These are phyloP conservation scores for Varanus salvator DNA, from an alignment of 2,113 vertebrate genomes.

Conservation along the genomic window DNA sequence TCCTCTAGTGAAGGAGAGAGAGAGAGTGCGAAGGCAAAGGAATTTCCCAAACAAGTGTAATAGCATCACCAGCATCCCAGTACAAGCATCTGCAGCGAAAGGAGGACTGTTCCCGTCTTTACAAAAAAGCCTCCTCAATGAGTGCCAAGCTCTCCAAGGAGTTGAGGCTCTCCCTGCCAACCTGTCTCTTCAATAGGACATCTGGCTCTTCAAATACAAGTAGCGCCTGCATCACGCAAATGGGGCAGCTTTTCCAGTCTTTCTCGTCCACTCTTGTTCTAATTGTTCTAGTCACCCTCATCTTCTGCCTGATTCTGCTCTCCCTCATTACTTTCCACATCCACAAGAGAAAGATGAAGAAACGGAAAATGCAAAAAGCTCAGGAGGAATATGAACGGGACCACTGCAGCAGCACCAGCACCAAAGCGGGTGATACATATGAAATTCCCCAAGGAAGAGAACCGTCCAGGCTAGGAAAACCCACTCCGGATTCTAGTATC, in stretches of 20 bases:
- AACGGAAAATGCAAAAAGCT: conserved; percentile 93
- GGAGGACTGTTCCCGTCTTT: conserved; percentile 70
- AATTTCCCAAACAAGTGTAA: conserved; percentile 19
- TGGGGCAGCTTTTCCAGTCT: conserved; percentile 89
- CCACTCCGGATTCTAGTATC: conserved; percentile 71
- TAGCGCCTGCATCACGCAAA: conserved; percentile 88
- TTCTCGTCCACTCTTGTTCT: conserved; percentile 95
- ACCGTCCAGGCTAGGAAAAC: conserved; percentile 72
- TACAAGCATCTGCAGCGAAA: conserved; percentile 51
- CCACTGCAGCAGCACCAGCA: conserved; percentile 81
- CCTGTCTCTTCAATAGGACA: conserved; percentile 85
- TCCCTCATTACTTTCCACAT: conserved; percentile 95
- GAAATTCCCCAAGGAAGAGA: conserved; percentile 70
- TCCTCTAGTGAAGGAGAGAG: conserved; percentile 31
- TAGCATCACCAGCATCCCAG: conserved; percentile 8
- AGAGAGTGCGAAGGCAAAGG: conserved; percentile 40
- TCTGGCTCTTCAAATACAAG: conserved; percentile 76
- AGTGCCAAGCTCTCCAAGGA: conserved; percentile 86
- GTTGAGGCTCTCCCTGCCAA: conserved; percentile 85
- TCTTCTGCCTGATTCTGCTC: conserved; percentile 91
- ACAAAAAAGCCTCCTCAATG: conserved; percentile 82
- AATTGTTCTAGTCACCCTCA: conserved; percentile 90
- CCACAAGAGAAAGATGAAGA: conserved; percentile 96
- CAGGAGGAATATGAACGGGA: conserved; percentile 98
- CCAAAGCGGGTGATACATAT: conserved; percentile 46